phyloP scores from a whole-genome alignment of 2,797 vertebrate genomes.

The Rhinatrema bivittatum region DNA sequence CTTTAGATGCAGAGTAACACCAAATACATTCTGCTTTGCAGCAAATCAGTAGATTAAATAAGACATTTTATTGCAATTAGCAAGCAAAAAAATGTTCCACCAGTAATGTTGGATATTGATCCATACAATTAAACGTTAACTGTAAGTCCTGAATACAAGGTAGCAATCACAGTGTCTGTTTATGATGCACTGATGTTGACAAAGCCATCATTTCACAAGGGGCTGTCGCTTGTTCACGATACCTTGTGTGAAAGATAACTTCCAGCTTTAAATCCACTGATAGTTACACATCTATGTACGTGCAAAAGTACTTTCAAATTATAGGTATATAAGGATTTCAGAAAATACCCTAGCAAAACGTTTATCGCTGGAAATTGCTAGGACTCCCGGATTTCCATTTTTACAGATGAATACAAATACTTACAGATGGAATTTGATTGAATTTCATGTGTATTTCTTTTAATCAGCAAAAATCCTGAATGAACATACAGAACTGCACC shows the following conservation, averaged over 20 bases:
- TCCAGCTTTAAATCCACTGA: conserved; percentile 14
- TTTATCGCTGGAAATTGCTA: too few relatives aligned
- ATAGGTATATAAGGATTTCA: too few relatives aligned
- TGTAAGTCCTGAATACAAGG: conserved; percentile 16
- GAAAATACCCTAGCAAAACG: too few relatives aligned
- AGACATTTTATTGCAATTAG: conserved; percentile 17
- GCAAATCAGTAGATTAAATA: conserved; percentile 14
- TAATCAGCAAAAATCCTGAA: too few relatives aligned
- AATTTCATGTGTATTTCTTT: too few relatives aligned
- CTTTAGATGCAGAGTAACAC: not conserved
- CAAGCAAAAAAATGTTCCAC: conserved; percentile 14
- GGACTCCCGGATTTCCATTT: too few relatives aligned
- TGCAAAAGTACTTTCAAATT: too few relatives aligned
- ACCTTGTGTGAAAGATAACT: conserved; percentile 10
- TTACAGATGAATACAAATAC: too few relatives aligned
- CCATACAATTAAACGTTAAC: conserved; percentile 9
- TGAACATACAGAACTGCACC: too few relatives aligned
- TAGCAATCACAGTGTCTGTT: conserved; percentile 24
- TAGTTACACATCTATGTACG: too few relatives aligned
- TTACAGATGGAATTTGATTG: too few relatives aligned
- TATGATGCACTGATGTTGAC: conserved; percentile 24
- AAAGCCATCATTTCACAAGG: conserved; percentile 23
- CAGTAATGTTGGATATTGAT: conserved; percentile 1
- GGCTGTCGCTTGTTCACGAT: conserved; percentile 12
- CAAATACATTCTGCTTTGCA: conserved; percentile 7